Evolutionary conservation across 2,797 vertebrate genomes (phyloP).

Genomic region (Orestias chungarensis): DNA sequence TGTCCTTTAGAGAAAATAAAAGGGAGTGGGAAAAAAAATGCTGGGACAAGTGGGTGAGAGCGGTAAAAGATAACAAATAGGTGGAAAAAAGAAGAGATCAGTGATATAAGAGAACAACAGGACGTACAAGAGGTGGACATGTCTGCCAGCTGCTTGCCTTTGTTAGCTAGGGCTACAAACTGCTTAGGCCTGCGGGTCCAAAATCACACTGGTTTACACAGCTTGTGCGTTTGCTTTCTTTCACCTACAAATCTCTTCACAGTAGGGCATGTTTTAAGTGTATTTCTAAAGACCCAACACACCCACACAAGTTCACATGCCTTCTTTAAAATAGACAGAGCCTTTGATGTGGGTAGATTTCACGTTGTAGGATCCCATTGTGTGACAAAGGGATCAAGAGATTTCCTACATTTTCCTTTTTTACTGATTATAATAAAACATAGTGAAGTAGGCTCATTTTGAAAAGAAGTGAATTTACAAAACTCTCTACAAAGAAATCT

Average conservation of each 20-base stretch:
- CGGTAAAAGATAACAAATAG: not conserved
- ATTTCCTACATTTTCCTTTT: slow-evolving; percentile 19
- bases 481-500: slow-evolving; percentile 14
- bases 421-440: slow-evolving; percentile 37
- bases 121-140: slow-evolving; percentile 33
- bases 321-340: not conserved
- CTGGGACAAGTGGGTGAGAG: not conserved
- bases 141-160: slow-evolving; percentile 33
- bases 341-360: slow-evolving; percentile 40
- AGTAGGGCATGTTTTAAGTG: slow-evolving; percentile 41
- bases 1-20: slow-evolving; percentile 5
- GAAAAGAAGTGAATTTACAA: slow-evolving; percentile 12
- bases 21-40: slow-evolving; percentile 6
- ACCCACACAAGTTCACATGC: slow-evolving; percentile 17
- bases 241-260: slow-evolving; percentile 34
- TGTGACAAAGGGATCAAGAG: slow-evolving; percentile 23
- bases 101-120: slow-evolving; percentile 31
- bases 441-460: slow-evolving; percentile 10
- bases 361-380: slow-evolving; percentile 16
- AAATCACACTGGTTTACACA: slow-evolving; percentile 50
- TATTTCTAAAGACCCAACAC: slow-evolving; percentile 30
- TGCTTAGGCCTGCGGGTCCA: slow-evolving; percentile 42
- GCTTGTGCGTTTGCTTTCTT: slow-evolving; percentile 51
- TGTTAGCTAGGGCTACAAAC: slow-evolving; percentile 57
- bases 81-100: slow-evolving; percentile 21